Conservation (phyloP, 2,797 vertebrate species). For the Hoplostethus atlanticus region DNA sequence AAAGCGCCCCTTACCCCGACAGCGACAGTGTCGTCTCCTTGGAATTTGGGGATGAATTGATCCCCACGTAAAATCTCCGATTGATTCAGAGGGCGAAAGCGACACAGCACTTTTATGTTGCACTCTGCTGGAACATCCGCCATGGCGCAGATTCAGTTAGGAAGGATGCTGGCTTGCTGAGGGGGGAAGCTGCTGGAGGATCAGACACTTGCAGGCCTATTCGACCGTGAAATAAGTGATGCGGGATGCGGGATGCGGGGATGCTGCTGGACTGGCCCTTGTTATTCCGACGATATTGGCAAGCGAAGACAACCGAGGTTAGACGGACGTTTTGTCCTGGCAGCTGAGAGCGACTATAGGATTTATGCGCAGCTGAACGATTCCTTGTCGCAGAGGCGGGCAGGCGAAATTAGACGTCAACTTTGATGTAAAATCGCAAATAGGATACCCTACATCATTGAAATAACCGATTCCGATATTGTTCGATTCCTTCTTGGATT, state of each 20-base stretch:
- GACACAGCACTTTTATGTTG: slow-evolving; percentile 97
- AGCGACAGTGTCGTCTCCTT: slow-evolving; percentile 91
- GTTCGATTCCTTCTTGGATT: background rate
- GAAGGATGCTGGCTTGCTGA: slow-evolving; percentile 48
- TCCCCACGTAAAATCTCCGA: slow-evolving; percentile 93
- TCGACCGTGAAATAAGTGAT: slow-evolving; percentile 35
- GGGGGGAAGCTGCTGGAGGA: slow-evolving; percentile 33
- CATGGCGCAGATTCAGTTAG: slow-evolving; percentile 84
- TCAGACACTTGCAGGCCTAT: slow-evolving; percentile 14
- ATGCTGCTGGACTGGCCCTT: slow-evolving; percentile 11
- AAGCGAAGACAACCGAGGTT: background rate
- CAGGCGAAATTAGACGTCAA: slow-evolving; percentile 53
- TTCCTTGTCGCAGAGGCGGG: slow-evolving; percentile 75
- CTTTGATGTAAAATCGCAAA: slow-evolving; percentile 14
- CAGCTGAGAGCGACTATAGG: background rate
- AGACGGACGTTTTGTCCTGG: slow-evolving; percentile 16
- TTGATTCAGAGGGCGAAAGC: slow-evolving; percentile 94
- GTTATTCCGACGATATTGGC: background rate
- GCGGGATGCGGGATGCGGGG: background rate
- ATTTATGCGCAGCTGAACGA: slow-evolving; percentile 57
- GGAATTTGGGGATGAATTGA: slow-evolving; percentile 92
- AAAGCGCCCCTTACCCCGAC: slow-evolving; percentile 88
- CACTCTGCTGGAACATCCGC: slow-evolving; percentile 90
- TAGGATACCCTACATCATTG: slow-evolving; percentile 73
- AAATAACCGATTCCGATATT: background rate